A percentile compares a stretch with the other conserved stretches of the same genome.
Evolutionary conservation across 2,888 invertebrate species (phyloP).

Genomic region (Luperina testacea): DNA sequence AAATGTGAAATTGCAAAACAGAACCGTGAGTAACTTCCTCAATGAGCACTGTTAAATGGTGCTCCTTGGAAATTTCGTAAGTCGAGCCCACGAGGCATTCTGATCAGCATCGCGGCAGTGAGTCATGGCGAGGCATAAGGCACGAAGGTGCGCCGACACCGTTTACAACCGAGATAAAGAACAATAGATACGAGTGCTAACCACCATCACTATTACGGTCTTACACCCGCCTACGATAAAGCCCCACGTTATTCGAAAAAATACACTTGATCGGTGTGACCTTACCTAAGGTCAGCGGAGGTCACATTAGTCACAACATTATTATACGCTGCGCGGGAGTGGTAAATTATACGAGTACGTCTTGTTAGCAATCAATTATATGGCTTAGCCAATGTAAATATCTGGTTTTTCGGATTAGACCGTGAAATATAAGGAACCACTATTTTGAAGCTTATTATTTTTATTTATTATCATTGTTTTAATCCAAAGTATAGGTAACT

Average conservation of each 20-base stretch:
- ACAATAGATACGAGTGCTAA: slow-evolving; percentile 56
- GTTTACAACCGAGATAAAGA: slow-evolving; percentile 52
- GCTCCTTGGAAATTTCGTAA: slow-evolving; percentile 78
- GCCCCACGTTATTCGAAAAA: slow-evolving; percentile 49
- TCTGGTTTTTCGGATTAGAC: slow-evolving; percentile 38
- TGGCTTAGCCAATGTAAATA: slow-evolving; percentile 36
- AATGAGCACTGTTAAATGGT: slow-evolving; percentile 75
- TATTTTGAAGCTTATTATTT: slow-evolving; percentile 35
- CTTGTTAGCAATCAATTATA: slow-evolving; percentile 44
- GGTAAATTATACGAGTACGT: slow-evolving; percentile 18
- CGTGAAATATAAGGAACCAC: slow-evolving; percentile 35
- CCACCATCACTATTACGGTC: slow-evolving; percentile 15
- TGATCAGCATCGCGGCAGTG: slow-evolving; percentile 74
- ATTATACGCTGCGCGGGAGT: slow-evolving; percentile 40
- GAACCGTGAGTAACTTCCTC: slow-evolving; percentile 77
- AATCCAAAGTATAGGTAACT: slow-evolving; percentile 9
- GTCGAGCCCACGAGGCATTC: slow-evolving; percentile 74
- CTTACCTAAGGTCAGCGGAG: slow-evolving; percentile 57
- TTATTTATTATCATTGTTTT: slow-evolving; percentile 6
- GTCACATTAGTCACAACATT: slow-evolving; percentile 57
- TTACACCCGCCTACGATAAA: slow-evolving; percentile 52
- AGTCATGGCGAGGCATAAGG: slow-evolving; percentile 67
- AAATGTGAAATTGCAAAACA: slow-evolving; percentile 74
- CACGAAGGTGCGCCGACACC: slow-evolving; percentile 61
- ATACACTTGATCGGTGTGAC: slow-evolving; percentile 54